A percentile compares a stretch with the other conserved stretches of the same genome.
phyloP scores from a whole-genome alignment of 2,113 vertebrate genomes.

The Chaenogobius annularis region DNA sequence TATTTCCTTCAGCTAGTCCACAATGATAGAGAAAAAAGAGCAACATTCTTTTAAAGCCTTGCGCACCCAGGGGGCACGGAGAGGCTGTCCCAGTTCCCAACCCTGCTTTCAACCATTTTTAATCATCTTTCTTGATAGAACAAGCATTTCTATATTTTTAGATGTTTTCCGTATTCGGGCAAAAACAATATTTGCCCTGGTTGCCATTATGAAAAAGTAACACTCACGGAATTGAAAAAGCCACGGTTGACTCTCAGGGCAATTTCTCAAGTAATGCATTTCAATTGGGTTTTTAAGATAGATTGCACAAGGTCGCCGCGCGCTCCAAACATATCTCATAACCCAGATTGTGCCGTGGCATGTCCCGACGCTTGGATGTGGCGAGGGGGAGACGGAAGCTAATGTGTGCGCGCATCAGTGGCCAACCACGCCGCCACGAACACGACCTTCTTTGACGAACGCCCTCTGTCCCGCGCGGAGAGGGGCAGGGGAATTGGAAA shows the following conservation, averaged over 20 bases:
- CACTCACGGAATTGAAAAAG: slow-evolving; percentile 62
- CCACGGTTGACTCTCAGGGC: slow-evolving; percentile 37
- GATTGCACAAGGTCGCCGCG: slow-evolving; percentile 23
- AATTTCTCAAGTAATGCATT: slow-evolving; percentile 51
- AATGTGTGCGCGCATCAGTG: slow-evolving; percentile 26
- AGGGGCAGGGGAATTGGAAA: slow-evolving; percentile 27
- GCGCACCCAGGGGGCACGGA: slow-evolving; percentile 60
- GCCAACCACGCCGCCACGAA: not conserved
- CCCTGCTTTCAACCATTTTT: slow-evolving; percentile 52
- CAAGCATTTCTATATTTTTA: not conserved
- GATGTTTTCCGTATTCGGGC: slow-evolving; percentile 26
- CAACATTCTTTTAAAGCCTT: slow-evolving; percentile 60
- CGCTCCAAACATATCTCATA: slow-evolving; percentile 55
- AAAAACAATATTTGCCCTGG: slow-evolving; percentile 57
- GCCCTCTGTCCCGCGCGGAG: slow-evolving; percentile 28
- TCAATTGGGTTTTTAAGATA: slow-evolving; percentile 51
- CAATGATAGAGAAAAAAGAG: slow-evolving; percentile 51
- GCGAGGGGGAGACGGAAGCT: slow-evolving; percentile 39
- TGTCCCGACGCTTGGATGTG: not conserved
- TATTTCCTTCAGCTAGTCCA: slow-evolving; percentile 56
- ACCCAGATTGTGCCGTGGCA: slow-evolving; percentile 31
- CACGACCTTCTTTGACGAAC: slow-evolving; percentile 55
- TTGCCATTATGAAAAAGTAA: slow-evolving; percentile 64
- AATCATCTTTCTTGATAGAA: slow-evolving; percentile 66
- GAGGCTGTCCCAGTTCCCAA: slow-evolving; percentile 55